Evolutionary conservation across 2,888 invertebrate genomes (phyloP), one percentile per base, ranked within the genome.

Genomic region (Formica aserva): DNA sequence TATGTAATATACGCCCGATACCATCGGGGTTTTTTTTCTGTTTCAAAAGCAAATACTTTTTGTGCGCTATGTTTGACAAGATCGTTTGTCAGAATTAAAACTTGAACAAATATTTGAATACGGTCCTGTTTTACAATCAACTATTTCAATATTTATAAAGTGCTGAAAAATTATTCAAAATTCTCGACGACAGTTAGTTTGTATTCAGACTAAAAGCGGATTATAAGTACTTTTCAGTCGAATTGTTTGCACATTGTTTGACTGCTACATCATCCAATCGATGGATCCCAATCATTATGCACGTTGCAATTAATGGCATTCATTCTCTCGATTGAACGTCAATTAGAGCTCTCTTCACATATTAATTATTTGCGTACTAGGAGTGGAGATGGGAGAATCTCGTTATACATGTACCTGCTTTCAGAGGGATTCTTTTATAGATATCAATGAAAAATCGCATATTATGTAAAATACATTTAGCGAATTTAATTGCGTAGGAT

Each of bases 281-380:
- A 62, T 29, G 38, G 41, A 22, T 22, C 72, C 69, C 41, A 55
- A 41, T 52, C 55, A 60, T 62, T 75, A 81, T 60, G 84, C 41
- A 48, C 35, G 72, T 41, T 60, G 71, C 66, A 84, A 86, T 86
- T 86, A 85, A 62, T 67, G 55, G 60, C 52, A 77, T 82, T 72
- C 66, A 72, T 32, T 13, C 26, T 32, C 55, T 82, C 82, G 35
- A 84, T 82, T 62, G 55, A 66, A 52, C n/a, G 65, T 76, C 66
- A 41, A 84, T 76, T 81, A 65, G 29, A 5, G 32, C 1, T 52
- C 41, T 52, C 8, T 71, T 71, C 35, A 55, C 15, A 15, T 22
- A 71, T 55, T 71, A 71, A 67, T 67, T 71, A 35, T 71, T 55
- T 35, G 22, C 11, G 22, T n/a, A 15, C 22, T 8, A 13, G n/a